Base-by-base conservation (phyloP, 2,113 vertebrate species). In the Pterocles burchelli region DNA sequence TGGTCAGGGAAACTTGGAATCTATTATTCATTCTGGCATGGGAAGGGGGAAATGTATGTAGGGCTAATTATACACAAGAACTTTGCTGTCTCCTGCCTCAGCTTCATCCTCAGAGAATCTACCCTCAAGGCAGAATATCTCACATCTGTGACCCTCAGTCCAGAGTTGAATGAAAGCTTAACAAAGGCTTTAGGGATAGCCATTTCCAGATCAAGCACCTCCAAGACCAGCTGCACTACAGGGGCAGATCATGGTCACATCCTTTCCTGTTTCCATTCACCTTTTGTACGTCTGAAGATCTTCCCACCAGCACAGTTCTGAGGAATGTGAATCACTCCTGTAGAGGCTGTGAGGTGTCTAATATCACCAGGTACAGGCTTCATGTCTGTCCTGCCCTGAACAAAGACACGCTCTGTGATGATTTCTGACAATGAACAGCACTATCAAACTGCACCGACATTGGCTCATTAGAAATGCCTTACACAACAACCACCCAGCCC, bases 401-500 rank as follows among this genome's bases (percentile, higher is more conserved):
- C 38, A 22, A 36, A 58, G 13, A 33, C 26, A 9, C 26, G 68
- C 10, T 10, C 49, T 62, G 34, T 3, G 8, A 75, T 10, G 34
- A 12, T 52, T 66, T 22, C 36, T 85, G 38, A 62, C 7, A 36
- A 0, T 1, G 2, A 78, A 9, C 33, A 78, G 20, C 7, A 3
- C 11, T n/a, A 36, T 71, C 43, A 62, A 57, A 58, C 17, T 43
- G 20, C 41, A 41, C 33, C 3, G 3, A 20, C 2, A 0, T 29
- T 22, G 28, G n/a, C 13, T 72, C 7, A 1, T 51, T 41, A 72
- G 38, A 87, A 83, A 43, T 33, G 13, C 20, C 2, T 1, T 2
- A 8, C 2, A 3, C 4, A 51, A 33, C 9, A 66, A 8, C 1
- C 1, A 2, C 6, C 11, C n/a, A 62, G 46, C 3, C 17, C 12